Percentiles rank a stretch among this genome's conserved stretches.
These are phyloP conservation scores for Adelphocoris suturalis DNA, from an alignment of 2,888 invertebrate species.

Conservation along the genomic window DNA sequence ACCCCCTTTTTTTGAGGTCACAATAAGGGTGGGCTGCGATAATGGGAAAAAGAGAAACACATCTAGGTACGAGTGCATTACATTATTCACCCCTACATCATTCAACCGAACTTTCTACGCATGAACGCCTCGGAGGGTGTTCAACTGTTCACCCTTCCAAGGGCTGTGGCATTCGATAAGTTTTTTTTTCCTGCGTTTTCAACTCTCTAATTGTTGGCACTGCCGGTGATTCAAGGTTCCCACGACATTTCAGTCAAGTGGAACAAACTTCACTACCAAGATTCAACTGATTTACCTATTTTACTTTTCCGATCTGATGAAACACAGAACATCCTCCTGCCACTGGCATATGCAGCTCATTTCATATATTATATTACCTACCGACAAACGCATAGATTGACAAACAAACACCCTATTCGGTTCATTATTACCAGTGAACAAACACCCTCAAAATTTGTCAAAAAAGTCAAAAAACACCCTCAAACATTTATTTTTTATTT, in stretches of 20 bases:
- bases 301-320: too few species aligned
- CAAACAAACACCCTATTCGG: too few species aligned
- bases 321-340: too few species aligned
- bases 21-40: background rate
- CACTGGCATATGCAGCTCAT: too few species aligned
- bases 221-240: background rate
- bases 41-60: constrained; percentile 13
- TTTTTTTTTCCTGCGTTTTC: background rate
- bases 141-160: background rate
- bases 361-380: too few species aligned
- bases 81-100: constrained; percentile 9
- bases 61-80: constrained; percentile 1
- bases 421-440: too few species aligned
- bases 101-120: constrained; percentile 10
- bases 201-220: background rate
- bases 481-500: too few species aligned
- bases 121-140: constrained; percentile 5
- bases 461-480: too few species aligned
- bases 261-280: background rate
- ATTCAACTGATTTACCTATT: too few species aligned
- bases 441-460: too few species aligned
- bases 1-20: background rate
- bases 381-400: too few species aligned
- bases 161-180: background rate
- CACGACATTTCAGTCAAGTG: background rate